phyloP scores from a whole-genome alignment of 2,113 vertebrate species.

The Cyprinodon tularosa region DNA sequence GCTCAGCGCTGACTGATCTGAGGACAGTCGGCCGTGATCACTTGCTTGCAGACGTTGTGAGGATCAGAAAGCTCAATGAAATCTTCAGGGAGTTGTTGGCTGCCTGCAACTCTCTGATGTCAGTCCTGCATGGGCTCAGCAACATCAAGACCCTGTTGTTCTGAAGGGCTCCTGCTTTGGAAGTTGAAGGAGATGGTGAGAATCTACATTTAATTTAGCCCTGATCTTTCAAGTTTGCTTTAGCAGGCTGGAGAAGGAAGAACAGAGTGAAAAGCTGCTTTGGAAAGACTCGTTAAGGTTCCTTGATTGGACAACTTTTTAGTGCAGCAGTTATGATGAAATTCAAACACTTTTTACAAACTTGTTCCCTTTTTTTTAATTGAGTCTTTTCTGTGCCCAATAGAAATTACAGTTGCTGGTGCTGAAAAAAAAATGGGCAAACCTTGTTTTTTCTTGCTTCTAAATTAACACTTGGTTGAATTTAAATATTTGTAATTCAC shows the following conservation, averaged over 20 bases:
- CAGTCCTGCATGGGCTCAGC: slow-evolving; percentile 34
- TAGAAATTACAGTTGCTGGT: neutral
- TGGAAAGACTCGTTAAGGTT: neutral
- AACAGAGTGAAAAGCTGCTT: neutral
- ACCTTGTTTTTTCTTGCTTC: neutral
- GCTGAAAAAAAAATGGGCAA: neutral
- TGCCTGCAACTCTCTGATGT: slow-evolving; percentile 32
- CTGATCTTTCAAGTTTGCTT: neutral
- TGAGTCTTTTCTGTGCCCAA: neutral
- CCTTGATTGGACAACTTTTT: neutral
- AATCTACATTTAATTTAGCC: neutral
- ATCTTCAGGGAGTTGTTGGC: slow-evolving; percentile 59
- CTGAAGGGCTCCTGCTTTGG: slow-evolving; percentile 22
- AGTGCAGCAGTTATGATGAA: neutral
- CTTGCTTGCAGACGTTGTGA: slow-evolving; percentile 38
- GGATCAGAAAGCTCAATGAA: slow-evolving; percentile 44
- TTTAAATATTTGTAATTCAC: neutral
- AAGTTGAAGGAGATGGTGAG: neutral
- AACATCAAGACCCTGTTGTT: slow-evolving; percentile 27
- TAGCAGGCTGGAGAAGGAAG: neutral
- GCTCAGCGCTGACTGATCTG: slow-evolving; percentile 14
- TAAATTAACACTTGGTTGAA: neutral
- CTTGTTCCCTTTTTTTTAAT: neutral
- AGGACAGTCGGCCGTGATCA: slow-evolving; percentile 39
- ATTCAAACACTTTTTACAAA: no score